Conservation (phyloP, 2,113 vertebrate genomes). For the Daubentonia madagascariensis region DNA sequence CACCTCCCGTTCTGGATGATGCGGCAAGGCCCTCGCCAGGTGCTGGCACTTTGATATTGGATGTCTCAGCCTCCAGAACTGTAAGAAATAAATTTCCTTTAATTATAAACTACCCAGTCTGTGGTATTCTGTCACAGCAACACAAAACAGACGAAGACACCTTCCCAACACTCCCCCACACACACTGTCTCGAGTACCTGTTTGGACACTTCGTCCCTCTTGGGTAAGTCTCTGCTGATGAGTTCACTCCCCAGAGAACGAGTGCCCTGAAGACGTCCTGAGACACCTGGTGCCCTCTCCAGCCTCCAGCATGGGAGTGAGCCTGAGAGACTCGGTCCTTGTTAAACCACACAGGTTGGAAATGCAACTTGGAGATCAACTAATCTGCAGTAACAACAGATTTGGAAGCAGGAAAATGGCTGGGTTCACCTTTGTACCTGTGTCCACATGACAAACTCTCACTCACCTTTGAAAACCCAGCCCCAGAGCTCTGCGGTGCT, state of each 20-base stretch:
- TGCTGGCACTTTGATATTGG: background rate
- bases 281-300: background rate
- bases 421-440: background rate
- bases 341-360: background rate
- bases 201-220: background rate
- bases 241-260: background rate
- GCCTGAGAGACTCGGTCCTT: background rate
- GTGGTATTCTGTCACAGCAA: background rate
- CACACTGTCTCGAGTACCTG: background rate
- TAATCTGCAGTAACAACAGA: accelerated
- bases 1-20: background rate
- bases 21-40: background rate
- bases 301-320: background rate
- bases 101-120: background rate
- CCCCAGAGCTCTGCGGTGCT: background rate
- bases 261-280: background rate
- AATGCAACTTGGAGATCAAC: no score
- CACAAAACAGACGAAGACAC: background rate
- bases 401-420: no score
- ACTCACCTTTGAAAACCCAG: background rate
- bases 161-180: no score
- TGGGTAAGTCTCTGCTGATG: background rate
- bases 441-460: background rate
- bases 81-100: background rate
- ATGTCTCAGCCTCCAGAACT: background rate